Conservation (phyloP, 2,888 invertebrate genomes). For the Hypolimnas misippus region DNA sequence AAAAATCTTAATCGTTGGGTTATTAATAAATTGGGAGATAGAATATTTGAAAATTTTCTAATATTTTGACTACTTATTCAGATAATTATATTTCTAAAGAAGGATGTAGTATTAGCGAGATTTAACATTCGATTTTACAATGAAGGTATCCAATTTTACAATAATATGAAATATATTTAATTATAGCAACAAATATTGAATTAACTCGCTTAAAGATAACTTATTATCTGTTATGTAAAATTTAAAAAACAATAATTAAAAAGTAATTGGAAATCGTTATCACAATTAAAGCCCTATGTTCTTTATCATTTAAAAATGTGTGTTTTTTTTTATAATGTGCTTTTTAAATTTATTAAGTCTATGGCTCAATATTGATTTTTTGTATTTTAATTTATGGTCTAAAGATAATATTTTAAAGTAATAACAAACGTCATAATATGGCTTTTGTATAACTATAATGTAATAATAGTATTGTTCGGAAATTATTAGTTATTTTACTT, state of each 20-base stretch:
- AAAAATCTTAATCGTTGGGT: background rate
- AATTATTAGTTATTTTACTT: too few species aligned
- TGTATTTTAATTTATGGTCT: too few species aligned
- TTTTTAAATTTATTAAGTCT: too few species aligned
- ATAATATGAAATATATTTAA: too few species aligned
- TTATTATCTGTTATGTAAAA: background rate
- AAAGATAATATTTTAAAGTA: too few species aligned
- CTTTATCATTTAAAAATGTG: too few species aligned
- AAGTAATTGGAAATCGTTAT: background rate
- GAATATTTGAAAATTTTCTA: background rate
- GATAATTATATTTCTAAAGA: constrained; percentile 3
- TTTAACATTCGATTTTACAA: constrained; percentile 7
- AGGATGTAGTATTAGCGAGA: constrained; percentile 1
- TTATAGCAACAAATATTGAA: background rate
- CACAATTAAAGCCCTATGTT: too few species aligned
- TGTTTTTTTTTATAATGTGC: too few species aligned
- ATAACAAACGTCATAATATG: too few species aligned
- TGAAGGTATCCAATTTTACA: background rate
- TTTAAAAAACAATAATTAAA: background rate
- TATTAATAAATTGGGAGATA: background rate
- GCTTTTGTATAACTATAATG: too few species aligned
- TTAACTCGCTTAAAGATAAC: background rate
- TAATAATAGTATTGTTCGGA: too few species aligned
- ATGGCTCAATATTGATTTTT: too few species aligned
- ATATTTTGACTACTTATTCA: constrained; percentile 1